These are phyloP conservation scores for Acanthurus lineatus DNA, from an alignment of 2,797 vertebrate genomes.

Conservation along the genomic window DNA sequence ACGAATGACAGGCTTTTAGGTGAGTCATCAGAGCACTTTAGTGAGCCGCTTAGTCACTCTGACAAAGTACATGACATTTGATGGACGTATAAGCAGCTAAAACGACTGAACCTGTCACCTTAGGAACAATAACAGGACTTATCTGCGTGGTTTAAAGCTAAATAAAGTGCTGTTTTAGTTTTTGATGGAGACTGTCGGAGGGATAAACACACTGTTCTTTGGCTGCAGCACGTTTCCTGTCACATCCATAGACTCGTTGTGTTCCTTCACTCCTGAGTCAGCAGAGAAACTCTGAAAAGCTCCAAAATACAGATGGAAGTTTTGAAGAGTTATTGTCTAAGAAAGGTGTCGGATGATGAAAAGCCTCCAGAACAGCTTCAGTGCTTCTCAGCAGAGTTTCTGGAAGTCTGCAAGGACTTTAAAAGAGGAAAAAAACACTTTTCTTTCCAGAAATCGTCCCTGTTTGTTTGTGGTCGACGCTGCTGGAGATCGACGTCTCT, in stretches of 20 bases:
- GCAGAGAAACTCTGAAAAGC: not conserved
- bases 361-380: not conserved
- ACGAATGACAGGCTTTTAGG: not conserved
- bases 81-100: constrained; percentile 6
- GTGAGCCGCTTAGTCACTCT: constrained; percentile 9
- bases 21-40: constrained; percentile 17
- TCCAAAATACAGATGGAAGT: not conserved
- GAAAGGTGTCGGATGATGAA: not conserved
- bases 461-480: not conserved
- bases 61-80: not conserved
- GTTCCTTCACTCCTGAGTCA: not conserved
- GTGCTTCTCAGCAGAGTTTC: no score
- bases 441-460: not conserved
- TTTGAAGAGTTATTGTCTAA: not conserved
- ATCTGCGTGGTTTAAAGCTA: constrained; percentile 7
- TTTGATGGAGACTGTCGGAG: not conserved
- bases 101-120: not conserved
- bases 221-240: constrained; percentile 19
- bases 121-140: not conserved
- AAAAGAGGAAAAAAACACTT: not conserved
- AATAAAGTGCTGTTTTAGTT: constrained; percentile 10
- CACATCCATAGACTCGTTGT: not conserved
- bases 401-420: no score
- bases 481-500: not conserved
- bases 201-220: not conserved